Evolutionary conservation across 2,888 invertebrate species (phyloP), one percentile per base, ranked within the genome.

Genomic region (Plebejus melissa): DNA sequence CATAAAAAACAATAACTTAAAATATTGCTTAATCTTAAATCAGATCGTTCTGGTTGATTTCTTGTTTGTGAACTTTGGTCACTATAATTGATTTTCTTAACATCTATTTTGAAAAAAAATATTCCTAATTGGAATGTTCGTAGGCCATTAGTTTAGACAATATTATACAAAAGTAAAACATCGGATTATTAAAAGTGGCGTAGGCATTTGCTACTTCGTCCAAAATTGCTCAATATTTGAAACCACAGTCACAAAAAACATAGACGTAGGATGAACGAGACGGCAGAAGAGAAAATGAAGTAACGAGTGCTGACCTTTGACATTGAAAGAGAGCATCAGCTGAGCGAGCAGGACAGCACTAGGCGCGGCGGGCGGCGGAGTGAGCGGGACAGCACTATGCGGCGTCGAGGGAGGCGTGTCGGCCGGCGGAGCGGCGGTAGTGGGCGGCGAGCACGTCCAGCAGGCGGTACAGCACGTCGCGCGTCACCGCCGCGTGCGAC

Each of bases 361-460:
- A 90, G 77, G 86, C 87, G 74, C 81, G 85, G 76, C 86, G 86
- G 80, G 1, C 9, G 41, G 46, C 46, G 58, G 58, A n/a, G 22
- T 22, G 58, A 58, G 60, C 60, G 60, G 60, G 28, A 60, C 32
- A 22, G 11, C 13, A 6, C 80, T 78, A 90, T 77, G 86, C 87
- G 65, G 78, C 79, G 79, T 91, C 90, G 77, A 90, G 89, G 0
- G 89, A 88, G 0, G 86, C 84, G 78, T 87, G 85, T 71, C 86
- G 76, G 0, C 81, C 83, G 13, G 91, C 91, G 0, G 92, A 84
- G 72, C 81, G 85, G 76, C 86, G 86, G 80, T 89, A 90, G 77
- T 90, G 90, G 58, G 85, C 80, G 0, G 85, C 85, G 16, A 88
- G 74, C 0, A 88, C 74, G 79, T 94, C 93, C 58, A 93, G 76